phyloP scores from a whole-genome alignment of 2,888 invertebrate species.

The Ochlodes sylvanus region DNA sequence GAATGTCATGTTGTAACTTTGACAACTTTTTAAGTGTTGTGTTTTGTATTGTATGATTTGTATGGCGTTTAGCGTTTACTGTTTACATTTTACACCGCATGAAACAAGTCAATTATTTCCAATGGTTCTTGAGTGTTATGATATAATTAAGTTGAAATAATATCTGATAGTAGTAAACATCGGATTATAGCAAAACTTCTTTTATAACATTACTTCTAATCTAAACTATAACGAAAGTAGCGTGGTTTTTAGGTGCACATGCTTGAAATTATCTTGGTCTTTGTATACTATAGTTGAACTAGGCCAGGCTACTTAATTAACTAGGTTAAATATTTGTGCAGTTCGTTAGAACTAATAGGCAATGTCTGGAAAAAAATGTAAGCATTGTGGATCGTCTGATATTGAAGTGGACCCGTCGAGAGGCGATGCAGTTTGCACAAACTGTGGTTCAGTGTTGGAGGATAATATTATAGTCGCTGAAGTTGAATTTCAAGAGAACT shows the following conservation, averaged over 20 bases:
- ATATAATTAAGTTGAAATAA: background rate
- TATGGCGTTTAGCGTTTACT: background rate
- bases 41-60: background rate
- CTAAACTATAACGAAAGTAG: background rate
- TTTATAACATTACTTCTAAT: background rate
- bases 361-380: conserved; percentile 91
- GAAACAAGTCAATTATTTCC: background rate
- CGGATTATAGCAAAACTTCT: background rate
- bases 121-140: background rate
- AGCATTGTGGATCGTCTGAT: conserved; percentile 94
- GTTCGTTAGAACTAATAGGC: conserved; percentile 23
- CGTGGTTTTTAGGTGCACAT: background rate
- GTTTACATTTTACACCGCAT: conserved; percentile 10
- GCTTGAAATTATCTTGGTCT: background rate
- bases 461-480: conserved; percentile 98
- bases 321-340: background rate
- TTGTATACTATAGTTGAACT: too few species aligned
- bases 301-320: background rate
- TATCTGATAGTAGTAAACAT: background rate
- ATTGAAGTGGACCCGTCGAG: conserved; percentile 97
- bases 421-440: conserved; percentile 98
- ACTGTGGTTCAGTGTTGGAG: conserved; percentile 98
- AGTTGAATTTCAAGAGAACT: conserved; percentile 97
- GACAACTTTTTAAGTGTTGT: background rate
- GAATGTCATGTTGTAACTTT: too few species aligned